Evolutionary conservation across 2,113 vertebrate species (phyloP), one percentile per base, ranked within the genome.

Genomic region (Psilopogon haemacephalus): DNA sequence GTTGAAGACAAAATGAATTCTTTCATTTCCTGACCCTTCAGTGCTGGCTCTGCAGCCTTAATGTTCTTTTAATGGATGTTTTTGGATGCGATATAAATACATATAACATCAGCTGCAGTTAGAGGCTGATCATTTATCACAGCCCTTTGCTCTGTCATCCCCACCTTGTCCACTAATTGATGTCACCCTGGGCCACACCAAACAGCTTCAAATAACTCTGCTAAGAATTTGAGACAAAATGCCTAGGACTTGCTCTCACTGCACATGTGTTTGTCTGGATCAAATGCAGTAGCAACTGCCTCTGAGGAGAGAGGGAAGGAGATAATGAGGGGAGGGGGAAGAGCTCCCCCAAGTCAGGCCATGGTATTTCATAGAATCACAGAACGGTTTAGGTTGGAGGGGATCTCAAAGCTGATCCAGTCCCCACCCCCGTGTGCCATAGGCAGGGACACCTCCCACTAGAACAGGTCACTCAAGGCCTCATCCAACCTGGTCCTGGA

Each of bases 221-320:
- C 2, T 55, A 67, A 87, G 63, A 87, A 63, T 27, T 46, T 37
- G 91, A 63, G 21, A 15, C 65, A 48, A 65, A 92, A 82, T 55
- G 20, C n/a, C 32, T 69, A 23, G 0, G 1, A 73, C 28, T 76
- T 87, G 24, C 21, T 82, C 32, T 73, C 92, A 73, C 62, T 67
- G 33, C 56, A 44, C 8, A 3, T 1, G 2, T 78, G n/a, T 82
- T 89, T 92, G 8, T 63, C 19, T n/a, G 26, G 35, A 15, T 48
- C 63, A 90, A 89, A 77, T 3, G 3, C 33, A 87, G 32, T 30
- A 83, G 67, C 23, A 52, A 67, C 26, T 11, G 35, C 28, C 55
- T 85, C 50, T 92, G 69, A 76, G 84, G 92, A 77, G 37, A 93
- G 72, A 73, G 42, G 52, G 59, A 76, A 68, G n/a, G 27, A 89